Percentiles rank a stretch among this genome's conserved stretches.
These are phyloP conservation scores for Choristoneura rosaceana DNA, from an alignment of 2,888 invertebrate species.

Conservation along the genomic window DNA sequence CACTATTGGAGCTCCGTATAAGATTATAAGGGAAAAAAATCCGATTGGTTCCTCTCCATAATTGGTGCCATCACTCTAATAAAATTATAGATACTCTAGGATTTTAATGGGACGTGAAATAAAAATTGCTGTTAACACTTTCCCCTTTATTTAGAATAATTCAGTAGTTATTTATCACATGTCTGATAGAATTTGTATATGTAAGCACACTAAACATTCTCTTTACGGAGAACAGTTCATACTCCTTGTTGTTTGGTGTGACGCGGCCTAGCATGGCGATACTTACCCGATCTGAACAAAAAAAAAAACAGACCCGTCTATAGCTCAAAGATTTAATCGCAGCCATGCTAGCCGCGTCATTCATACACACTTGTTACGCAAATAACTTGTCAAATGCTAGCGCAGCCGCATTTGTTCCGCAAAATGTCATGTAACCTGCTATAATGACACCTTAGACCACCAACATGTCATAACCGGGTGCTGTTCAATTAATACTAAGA, in stretches of 20 bases:
- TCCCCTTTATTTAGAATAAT: conserved; percentile 80
- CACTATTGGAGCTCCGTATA: no score
- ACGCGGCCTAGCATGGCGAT: conserved; percentile 36
- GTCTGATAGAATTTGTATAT: conserved; percentile 74
- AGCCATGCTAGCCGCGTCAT: conserved; percentile 35
- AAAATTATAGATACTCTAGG: not conserved
- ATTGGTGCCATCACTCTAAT: no score
- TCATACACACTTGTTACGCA: conserved; percentile 41
- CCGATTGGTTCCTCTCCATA: no score
- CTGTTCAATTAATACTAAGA: conserved; percentile 1
- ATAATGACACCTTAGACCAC: conserved; percentile 28
- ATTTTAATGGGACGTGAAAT: conserved; percentile 47
- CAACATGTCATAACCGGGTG: conserved; percentile 32
- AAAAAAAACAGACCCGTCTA: not conserved
- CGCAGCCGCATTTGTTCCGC: conserved; percentile 41
- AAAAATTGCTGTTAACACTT: conserved; percentile 67
- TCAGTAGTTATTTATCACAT: conserved; percentile 79
- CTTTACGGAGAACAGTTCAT: conserved; percentile 53
- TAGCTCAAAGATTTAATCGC: conserved; percentile 7
- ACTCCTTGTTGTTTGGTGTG: conserved; percentile 52
- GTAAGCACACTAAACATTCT: conserved; percentile 74
- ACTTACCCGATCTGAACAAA: not conserved
- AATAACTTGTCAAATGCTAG: conserved; percentile 40
- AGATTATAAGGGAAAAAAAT: no score
- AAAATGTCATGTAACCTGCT: conserved; percentile 37